Conservation (phyloP, 2,113 vertebrate species). For the Cisticola juncidis region DNA sequence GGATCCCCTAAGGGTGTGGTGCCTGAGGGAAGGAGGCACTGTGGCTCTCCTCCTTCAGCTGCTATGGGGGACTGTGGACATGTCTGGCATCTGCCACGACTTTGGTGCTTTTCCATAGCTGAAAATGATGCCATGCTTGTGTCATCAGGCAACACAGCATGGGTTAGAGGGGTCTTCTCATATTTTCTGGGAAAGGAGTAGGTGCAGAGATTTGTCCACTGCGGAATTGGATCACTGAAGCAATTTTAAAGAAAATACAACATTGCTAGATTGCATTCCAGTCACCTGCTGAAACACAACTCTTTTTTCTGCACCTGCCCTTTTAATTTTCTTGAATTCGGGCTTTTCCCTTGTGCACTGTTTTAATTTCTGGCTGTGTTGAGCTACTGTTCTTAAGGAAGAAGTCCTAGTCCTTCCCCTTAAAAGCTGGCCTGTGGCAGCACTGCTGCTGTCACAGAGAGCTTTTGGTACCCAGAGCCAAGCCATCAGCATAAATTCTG, state of each 20-base stretch:
- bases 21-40: not conserved
- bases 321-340: not conserved
- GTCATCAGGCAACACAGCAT: fast-evolving
- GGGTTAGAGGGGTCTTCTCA: not conserved
- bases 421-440: fast-evolving
- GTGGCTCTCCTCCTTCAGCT: not conserved
- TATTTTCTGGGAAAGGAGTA: not conserved
- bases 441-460: not conserved
- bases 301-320: not conserved
- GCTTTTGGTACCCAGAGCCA: not conserved
- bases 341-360: not conserved
- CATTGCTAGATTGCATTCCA: not conserved
- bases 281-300: not conserved
- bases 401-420: not conserved
- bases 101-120: fast-evolving
- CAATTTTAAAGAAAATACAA: not conserved
- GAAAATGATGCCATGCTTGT: fast-evolving
- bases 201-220: not conserved
- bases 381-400: not conserved
- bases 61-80: fast-evolving
- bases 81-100: not conserved
- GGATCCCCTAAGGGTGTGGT: not conserved
- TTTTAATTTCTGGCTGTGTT: not conserved
- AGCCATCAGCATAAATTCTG: not conserved
- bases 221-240: not conserved